Conservation (phyloP, 2,797 vertebrate genomes). For the Crocidura indochinensis region DNA sequence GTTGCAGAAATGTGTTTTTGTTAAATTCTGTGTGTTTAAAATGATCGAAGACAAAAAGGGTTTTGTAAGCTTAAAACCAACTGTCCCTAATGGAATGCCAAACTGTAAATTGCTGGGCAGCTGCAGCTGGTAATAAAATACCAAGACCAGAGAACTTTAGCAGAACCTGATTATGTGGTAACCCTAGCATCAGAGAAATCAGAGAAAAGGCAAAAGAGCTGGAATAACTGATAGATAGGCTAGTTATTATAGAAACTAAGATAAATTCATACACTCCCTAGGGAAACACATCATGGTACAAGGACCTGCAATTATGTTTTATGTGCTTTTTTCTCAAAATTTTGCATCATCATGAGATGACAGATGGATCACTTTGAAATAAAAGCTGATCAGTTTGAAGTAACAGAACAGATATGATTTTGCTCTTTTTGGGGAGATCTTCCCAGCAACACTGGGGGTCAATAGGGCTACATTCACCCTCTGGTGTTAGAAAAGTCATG, state of each 20-base stretch:
- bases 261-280: slow-evolving; percentile 77
- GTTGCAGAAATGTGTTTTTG: slow-evolving; percentile 54
- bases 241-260: slow-evolving; percentile 74
- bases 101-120: slow-evolving; percentile 70
- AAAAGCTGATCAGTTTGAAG: background rate
- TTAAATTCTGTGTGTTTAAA: slow-evolving; percentile 70
- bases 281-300: slow-evolving; percentile 63
- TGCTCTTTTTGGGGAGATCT: too few species aligned
- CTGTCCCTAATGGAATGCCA: slow-evolving; percentile 63
- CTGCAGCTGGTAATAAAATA: slow-evolving; percentile 76
- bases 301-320: slow-evolving; percentile 58
- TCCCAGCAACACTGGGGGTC: too few species aligned
- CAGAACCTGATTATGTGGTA: slow-evolving; percentile 80
- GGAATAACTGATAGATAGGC: slow-evolving; percentile 80
- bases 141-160: slow-evolving; percentile 67
- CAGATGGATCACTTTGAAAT: slow-evolving; percentile 37
- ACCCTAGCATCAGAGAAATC: slow-evolving; percentile 71
- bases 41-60: slow-evolving; percentile 65
- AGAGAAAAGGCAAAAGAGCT: slow-evolving; percentile 73
- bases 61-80: slow-evolving; percentile 65
- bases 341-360: slow-evolving; percentile 73
- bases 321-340: slow-evolving; percentile 62
- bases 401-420: slow-evolving; percentile 59
- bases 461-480: too few species aligned
- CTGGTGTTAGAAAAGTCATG: too few species aligned